Conservation (phyloP, 2,797 vertebrate genomes). For the Neosilurus mollespiculum region DNA sequence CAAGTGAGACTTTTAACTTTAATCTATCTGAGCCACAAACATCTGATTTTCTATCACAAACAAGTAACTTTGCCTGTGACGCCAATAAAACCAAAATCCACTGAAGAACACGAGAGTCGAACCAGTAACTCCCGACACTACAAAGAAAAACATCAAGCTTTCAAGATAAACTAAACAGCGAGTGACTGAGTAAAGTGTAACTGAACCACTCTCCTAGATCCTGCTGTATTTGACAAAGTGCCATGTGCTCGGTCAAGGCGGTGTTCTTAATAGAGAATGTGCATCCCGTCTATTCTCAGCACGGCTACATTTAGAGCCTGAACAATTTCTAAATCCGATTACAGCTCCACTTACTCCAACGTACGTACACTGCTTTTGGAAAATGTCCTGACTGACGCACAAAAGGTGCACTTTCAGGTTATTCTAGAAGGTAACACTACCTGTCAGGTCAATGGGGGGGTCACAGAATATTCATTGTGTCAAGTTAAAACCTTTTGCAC, state of each 20-base stretch:
- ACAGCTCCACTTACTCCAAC: background rate
- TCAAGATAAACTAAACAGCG: background rate
- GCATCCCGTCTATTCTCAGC: slow-evolving; percentile 74
- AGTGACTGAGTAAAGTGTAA: background rate
- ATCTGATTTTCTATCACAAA: background rate
- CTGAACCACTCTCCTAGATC: slow-evolving; percentile 45
- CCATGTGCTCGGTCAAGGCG: slow-evolving; percentile 59
- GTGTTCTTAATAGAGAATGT: slow-evolving; percentile 65
- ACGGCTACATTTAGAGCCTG: slow-evolving; percentile 68
- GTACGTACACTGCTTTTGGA: background rate
- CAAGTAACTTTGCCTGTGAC: background rate
- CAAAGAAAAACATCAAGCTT: background rate
- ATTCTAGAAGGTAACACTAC: no score
- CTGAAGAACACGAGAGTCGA: background rate
- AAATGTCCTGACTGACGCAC: no score
- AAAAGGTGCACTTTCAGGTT: background rate
- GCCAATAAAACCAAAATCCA: background rate
- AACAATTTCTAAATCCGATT: slow-evolving; percentile 39
- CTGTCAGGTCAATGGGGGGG: no score
- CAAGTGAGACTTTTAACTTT: no score
- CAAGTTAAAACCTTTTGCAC: background rate
- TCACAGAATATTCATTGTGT: background rate
- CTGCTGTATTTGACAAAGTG: slow-evolving; percentile 50
- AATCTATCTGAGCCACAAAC: background rate
- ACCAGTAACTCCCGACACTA: background rate